Evolutionary conservation across 2,888 invertebrate genomes (phyloP).

Genomic region (Ichneumon xanthorius): DNA sequence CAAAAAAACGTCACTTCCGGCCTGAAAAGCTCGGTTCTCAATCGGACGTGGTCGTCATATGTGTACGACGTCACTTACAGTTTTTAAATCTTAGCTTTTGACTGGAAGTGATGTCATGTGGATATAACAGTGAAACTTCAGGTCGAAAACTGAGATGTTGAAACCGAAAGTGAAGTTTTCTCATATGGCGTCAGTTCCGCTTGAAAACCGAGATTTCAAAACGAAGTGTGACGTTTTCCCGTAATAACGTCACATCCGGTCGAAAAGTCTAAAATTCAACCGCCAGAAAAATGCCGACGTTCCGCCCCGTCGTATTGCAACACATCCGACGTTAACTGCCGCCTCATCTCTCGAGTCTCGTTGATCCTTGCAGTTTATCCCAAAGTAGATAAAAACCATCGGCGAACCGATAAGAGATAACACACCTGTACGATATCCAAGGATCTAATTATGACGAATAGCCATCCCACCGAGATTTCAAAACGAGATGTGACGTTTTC

Average conservation of each 20-base stretch:
- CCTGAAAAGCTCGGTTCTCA: too few species aligned
- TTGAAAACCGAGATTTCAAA: background rate
- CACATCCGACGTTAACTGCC: background rate
- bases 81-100: background rate
- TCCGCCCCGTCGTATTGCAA: background rate
- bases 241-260: too few species aligned
- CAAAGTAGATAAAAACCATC: background rate
- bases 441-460: constrained; percentile 18
- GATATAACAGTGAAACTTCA: background rate
- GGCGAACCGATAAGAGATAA: constrained; percentile 10
- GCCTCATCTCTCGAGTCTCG: background rate
- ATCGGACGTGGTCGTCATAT: too few species aligned
- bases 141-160: background rate
- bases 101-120: background rate
- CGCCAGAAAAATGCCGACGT: background rate
- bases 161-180: background rate
- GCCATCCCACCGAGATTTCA: background rate
- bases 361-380: background rate
- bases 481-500: too few species aligned
- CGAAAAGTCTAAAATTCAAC: background rate
- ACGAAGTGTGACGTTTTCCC: too few species aligned
- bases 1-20: too few species aligned
- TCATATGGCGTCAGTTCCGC: background rate
- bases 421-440: background rate
- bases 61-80: too few species aligned